A percentile compares a stretch with the other conserved stretches of the same genome.
These are phyloP conservation scores for Nemurella pictetii DNA, from an alignment of 2,888 invertebrate species.

Conservation along the genomic window DNA sequence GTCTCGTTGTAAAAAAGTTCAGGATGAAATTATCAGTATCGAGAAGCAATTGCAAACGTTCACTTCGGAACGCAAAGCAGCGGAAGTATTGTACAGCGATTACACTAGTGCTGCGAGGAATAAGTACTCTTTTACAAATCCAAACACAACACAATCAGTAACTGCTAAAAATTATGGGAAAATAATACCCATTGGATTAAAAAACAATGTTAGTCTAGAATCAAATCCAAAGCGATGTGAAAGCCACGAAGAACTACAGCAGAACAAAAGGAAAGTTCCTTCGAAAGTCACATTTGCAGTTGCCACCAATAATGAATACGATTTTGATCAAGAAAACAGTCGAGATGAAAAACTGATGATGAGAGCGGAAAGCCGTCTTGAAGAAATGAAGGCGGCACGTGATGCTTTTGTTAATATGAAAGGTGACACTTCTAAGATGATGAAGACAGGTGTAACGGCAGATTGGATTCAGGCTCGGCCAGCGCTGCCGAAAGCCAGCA, in stretches of 20 bases:
- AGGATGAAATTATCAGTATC: neutral
- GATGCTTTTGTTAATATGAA: neutral
- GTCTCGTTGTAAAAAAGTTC: neutral
- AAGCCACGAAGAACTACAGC: neutral
- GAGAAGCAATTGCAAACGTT: neutral
- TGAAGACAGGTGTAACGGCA: neutral
- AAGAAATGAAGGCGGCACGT: neutral
- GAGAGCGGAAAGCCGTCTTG: neutral
- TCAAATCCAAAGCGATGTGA: neutral
- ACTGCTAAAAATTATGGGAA: neutral
- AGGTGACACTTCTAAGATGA: neutral
- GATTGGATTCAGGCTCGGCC: neutral
- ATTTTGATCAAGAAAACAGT: neutral
- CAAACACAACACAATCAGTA: neutral
- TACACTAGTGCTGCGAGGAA: neutral
- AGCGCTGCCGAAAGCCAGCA: neutral
- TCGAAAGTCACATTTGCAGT: neutral
- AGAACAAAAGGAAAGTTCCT: neutral
- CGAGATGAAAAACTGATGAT: neutral
- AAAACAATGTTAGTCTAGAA: neutral
- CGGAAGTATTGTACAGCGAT: neutral
- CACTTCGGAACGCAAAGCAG: neutral
- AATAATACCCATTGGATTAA: neutral
- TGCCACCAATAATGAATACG: neutral
- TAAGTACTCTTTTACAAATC: neutral